These are phyloP conservation scores for Cryptotis parvus DNA, from an alignment of 2,113 vertebrate genomes.

Conservation along the genomic window DNA sequence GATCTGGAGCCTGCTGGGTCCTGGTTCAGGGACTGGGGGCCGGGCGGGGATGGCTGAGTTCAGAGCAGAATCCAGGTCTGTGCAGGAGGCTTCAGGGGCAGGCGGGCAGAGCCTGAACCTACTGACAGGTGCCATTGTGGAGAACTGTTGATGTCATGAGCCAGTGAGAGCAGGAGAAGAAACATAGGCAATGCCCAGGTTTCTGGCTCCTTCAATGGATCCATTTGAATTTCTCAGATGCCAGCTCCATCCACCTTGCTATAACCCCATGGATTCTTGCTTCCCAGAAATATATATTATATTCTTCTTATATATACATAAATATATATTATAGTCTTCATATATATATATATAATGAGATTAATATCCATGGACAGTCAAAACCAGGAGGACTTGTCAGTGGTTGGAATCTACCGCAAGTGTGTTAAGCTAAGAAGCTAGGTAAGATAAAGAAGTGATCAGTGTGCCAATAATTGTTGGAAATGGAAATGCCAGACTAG, in stretches of 20 bases:
- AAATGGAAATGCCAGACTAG: no score
- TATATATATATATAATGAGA: no score
- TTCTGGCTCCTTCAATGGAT: background rate
- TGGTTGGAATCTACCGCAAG: no score
- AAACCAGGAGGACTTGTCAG: background rate
- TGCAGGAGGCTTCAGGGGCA: background rate
- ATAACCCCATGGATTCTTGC: background rate
- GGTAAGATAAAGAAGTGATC: no score
- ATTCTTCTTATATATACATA: no score
- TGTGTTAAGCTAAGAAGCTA: no score
- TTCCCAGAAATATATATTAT: no score
- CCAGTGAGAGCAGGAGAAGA: background rate
- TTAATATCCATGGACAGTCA: no score
- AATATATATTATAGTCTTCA: no score
- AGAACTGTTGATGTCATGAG: background rate
- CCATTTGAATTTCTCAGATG: background rate
- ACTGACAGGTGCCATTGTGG: background rate
- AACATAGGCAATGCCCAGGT: no score
- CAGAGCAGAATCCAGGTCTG: background rate
- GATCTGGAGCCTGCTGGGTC: background rate
- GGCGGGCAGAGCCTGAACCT: background rate
- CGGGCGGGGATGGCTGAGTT: accelerated
- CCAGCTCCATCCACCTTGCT: background rate
- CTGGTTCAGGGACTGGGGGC: background rate
- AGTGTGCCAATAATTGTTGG: no score